Base-by-base conservation (phyloP, 1,140 invertebrate genomes). In the Bombus balteatus region DNA sequence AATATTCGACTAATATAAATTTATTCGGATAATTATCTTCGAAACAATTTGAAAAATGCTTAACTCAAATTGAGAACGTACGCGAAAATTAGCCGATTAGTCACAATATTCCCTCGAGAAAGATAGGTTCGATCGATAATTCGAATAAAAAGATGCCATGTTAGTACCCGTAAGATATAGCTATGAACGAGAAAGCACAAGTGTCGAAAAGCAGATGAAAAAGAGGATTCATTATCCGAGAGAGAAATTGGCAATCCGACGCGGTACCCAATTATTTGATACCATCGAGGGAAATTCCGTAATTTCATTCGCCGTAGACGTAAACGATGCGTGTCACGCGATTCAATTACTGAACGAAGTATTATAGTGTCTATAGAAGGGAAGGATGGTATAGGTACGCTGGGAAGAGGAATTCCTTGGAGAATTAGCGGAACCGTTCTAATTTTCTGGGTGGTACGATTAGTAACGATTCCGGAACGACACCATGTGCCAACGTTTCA, bases 241-340 rank as follows among this genome's bases (percentile, higher is more conserved):
- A 15, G 77, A 66, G 47, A 43, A 43, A 74, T 74, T 43, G 73
- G 10, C 34, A 28, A 34, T 18, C 43, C 25, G 34, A 32, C 32
- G 13, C 37, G 43, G 28, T 80, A 10, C 13, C 43, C 78, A 70
- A 70, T 80, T 71, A 80, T 80, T 80, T 71, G 65, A 80, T 71
- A 71, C 43, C 34, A 71, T 81, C 78, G 43, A 32, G 77, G 47
- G 25, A 59, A 59, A 47, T 18, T 28, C 28, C 47, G 68, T 72
- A 81, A 81, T 72, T 81, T 57, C 28, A 28, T 39, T 37, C 8
- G 32, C 15, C 43, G 10, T 43, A 8, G 25, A 71, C 43, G 66
- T 71, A 81, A 81, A 81, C 66, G 78, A 53, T 39, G 66, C 78
- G 78, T 81, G 78, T 57, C 78, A 71, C 66, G 78, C 65, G 78